Evolutionary conservation across 1,140 invertebrate species (phyloP).

Genomic region (Pemphigus obesinymphae): DNA sequence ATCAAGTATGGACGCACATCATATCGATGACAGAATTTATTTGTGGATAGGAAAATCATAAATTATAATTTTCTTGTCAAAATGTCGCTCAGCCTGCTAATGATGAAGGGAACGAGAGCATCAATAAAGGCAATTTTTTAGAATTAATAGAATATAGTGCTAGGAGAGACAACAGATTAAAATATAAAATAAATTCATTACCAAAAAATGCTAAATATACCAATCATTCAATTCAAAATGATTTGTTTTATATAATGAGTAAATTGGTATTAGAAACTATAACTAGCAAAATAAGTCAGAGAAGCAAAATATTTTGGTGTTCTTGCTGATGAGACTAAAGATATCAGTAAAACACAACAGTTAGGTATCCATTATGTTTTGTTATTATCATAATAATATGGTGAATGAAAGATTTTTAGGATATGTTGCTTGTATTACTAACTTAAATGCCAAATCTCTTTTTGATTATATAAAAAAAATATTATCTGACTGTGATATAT

Average conservation of each 20-base stretch:
- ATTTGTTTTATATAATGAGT: not conserved
- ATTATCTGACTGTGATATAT: not conserved
- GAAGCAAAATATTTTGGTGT: not conserved
- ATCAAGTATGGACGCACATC: no score
- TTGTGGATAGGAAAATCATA: no score
- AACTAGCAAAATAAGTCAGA: not conserved
- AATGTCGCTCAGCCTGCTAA: not conserved
- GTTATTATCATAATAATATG: not conserved
- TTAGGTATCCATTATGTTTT: conserved; percentile 1
- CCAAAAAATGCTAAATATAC: conserved; percentile 8
- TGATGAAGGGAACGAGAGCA: not conserved
- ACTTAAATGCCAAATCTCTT: not conserved
- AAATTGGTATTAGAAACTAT: not conserved
- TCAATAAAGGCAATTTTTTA: not conserved
- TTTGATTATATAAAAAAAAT: not conserved
- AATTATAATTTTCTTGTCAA: no score
- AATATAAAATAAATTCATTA: not conserved
- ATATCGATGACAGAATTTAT: no score
- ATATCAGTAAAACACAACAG: not conserved
- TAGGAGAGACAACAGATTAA: not conserved
- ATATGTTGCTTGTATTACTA: not conserved
- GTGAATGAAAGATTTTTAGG: not conserved
- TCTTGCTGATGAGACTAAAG: not conserved
- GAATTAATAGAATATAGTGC: conserved; percentile 2
- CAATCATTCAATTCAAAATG: not conserved